phyloP scores from a whole-genome alignment of 2,113 vertebrate species.

The Athene noctua region DNA sequence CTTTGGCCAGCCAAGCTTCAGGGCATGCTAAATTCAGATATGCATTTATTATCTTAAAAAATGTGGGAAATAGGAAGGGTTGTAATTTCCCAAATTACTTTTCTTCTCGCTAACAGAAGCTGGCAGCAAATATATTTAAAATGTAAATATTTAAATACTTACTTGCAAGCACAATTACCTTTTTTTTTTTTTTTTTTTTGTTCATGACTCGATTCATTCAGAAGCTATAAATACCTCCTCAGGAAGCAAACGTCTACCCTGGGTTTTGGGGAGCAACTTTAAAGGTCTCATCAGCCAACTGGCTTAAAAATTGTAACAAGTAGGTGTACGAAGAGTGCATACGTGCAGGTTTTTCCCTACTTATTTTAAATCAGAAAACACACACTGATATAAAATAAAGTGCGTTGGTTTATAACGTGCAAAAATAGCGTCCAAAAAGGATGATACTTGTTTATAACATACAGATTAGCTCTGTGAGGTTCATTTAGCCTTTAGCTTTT shows the following conservation, averaged over 20 bases:
- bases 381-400: neutral
- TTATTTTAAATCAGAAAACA: neutral
- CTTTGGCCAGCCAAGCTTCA: neutral
- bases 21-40: conserved; percentile 49
- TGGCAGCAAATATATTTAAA: conserved; percentile 69
- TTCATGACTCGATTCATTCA: neutral
- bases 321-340: fast-evolving
- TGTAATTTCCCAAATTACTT: conserved; percentile 53
- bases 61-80: conserved; percentile 18
- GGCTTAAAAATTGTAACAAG: neutral
- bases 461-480: neutral
- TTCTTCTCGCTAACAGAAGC: conserved; percentile 57
- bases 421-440: neutral
- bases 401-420: neutral
- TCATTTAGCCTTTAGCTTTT: neutral
- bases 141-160: conserved; percentile 66
- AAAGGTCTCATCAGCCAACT: fast-evolving
- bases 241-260: neutral
- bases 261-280: conserved; percentile 21
- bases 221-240: conserved; percentile 5
- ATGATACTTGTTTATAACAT: neutral
- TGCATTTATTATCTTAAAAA: conserved; percentile 28
- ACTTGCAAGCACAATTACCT: conserved; percentile 35
- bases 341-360: neutral
- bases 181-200: neutral